Evolutionary conservation across 92 coral and sea anemone genomes (phyloP), one percentile per base, ranked within the genome.

Genomic region (Chrysogorgia sp.): DNA sequence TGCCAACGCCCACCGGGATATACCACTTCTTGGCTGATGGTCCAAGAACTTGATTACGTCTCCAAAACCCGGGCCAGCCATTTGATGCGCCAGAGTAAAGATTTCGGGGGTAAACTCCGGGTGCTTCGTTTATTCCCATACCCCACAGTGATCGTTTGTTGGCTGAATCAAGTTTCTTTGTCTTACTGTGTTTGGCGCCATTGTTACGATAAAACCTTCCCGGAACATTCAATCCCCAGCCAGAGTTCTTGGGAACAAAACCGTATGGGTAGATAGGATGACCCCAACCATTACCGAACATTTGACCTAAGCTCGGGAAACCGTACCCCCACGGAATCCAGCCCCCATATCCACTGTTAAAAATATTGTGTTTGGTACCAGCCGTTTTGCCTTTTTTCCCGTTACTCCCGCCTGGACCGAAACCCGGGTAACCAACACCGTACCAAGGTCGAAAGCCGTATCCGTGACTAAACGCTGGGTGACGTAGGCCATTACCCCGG

Each of bases 301-400:
- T 57, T 25, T 67, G 40, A 67, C 74, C 53, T 2, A 47, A 2
- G 17, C 53, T 92, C 40, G 97, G 97, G 83, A 88, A 90, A 30
- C 97, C 92, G 77, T 43, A 88, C 0, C 96, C 97, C 40, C 81
- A 65, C 17, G 86, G 86, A 12, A 61, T 47, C 1, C 88, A 86
- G 3, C 77, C 82, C 55, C 86, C 80, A 43, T 85, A 85, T 50
- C 84, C 90, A 79, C 96, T 86, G 70, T 88, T 88, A 8, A 81
- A 89, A 43, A 90, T 83, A 21, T 82, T 81, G 31, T 74, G 88
- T 32, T 87, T 87, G 49, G 86, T 58, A 64, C 74, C 82, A 17
- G 87, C 86, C 21, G 70, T 81, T 21, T 75, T 67, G 24, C 63
- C 57, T 34, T 84, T 79, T 22, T 82, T 82, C 22, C 79, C 86